Evolutionary conservation across 1,140 invertebrate genomes (phyloP).

Genomic region (Nephotettix cincticeps): DNA sequence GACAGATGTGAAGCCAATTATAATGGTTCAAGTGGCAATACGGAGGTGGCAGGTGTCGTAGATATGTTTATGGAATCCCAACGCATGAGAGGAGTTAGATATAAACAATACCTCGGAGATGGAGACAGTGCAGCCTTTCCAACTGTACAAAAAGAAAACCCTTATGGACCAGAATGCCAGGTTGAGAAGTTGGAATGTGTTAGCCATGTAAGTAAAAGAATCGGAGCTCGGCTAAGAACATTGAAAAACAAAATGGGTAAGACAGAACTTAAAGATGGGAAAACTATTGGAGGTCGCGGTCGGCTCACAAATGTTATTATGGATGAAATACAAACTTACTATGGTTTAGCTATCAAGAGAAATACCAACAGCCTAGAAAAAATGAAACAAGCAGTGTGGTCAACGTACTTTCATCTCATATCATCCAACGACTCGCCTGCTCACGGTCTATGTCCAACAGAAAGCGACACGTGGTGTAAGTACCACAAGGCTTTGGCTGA

Average conservation of each 20-base stretch:
- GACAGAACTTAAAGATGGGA: neutral
- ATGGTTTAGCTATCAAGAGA: slow-evolving; percentile 24
- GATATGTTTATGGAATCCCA: slow-evolving; percentile 32
- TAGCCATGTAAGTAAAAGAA: slow-evolving; percentile 37
- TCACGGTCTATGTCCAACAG: slow-evolving; percentile 5
- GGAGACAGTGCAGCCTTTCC: slow-evolving; percentile 33
- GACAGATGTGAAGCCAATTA: slow-evolving; percentile 1
- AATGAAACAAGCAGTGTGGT: slow-evolving; percentile 20
- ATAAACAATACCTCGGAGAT: slow-evolving; percentile 36
- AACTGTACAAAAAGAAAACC: no score
- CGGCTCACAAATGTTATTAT: neutral
- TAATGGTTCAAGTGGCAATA: neutral
- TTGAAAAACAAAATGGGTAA: neutral
- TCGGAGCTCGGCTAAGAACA: slow-evolving; percentile 35
- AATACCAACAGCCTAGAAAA: slow-evolving; percentile 14
- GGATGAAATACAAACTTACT: slow-evolving; percentile 8
- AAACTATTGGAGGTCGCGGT: neutral
- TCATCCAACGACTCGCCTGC: neutral
- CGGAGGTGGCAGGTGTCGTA: no score
- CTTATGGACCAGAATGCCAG: slow-evolving; percentile 21
- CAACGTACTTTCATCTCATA: slow-evolving; percentile 15
- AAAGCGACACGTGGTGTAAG: slow-evolving; percentile 7
- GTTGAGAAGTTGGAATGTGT: slow-evolving; percentile 39
- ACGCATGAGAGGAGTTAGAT: slow-evolving; percentile 25
- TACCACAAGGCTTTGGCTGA: neutral